A percentile compares a stretch with the other conserved stretches of the same genome.
These are phyloP conservation scores for Catocala fraxini DNA, from an alignment of 2,888 invertebrate genomes.

Conservation along the genomic window DNA sequence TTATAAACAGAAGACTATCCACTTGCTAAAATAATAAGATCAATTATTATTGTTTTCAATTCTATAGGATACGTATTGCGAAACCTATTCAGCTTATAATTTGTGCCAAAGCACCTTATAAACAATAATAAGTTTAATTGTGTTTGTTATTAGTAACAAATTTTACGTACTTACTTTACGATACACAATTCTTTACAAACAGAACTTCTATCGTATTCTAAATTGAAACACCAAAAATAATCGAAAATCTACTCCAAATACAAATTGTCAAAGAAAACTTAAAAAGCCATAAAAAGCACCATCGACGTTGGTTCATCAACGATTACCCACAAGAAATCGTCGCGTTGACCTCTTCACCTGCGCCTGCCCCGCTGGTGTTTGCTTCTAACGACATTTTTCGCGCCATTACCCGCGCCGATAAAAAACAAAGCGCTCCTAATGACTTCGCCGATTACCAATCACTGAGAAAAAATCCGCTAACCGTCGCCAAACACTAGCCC, in stretches of 20 bases:
- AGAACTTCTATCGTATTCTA: not conserved
- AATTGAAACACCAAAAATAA: not conserved
- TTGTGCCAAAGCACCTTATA: no score
- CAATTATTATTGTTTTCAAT: no score
- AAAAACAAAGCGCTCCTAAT: slow-evolving; percentile 79
- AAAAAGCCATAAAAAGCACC: not conserved
- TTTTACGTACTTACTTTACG: no score
- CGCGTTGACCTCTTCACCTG: slow-evolving; percentile 57
- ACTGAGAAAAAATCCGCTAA: slow-evolving; percentile 66
- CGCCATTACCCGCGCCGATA: slow-evolving; percentile 73
- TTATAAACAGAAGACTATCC: no score
- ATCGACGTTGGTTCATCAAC: slow-evolving; percentile 1
- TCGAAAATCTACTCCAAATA: no score
- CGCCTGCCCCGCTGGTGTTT: slow-evolving; percentile 37
- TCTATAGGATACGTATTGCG: no score
- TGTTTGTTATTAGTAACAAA: no score
- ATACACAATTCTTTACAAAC: no score
- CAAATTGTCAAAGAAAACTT: not conserved
- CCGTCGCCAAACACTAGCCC: slow-evolving; percentile 22
- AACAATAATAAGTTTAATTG: no score
- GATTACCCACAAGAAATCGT: slow-evolving; percentile 14
- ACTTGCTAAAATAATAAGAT: no score
- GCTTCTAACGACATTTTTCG: slow-evolving; percentile 75
- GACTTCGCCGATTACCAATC: slow-evolving; percentile 81
- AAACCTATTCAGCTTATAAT: no score